These are phyloP conservation scores for Calosoma granatense DNA, from an alignment of 1,140 invertebrate genomes.

Conservation along the genomic window DNA sequence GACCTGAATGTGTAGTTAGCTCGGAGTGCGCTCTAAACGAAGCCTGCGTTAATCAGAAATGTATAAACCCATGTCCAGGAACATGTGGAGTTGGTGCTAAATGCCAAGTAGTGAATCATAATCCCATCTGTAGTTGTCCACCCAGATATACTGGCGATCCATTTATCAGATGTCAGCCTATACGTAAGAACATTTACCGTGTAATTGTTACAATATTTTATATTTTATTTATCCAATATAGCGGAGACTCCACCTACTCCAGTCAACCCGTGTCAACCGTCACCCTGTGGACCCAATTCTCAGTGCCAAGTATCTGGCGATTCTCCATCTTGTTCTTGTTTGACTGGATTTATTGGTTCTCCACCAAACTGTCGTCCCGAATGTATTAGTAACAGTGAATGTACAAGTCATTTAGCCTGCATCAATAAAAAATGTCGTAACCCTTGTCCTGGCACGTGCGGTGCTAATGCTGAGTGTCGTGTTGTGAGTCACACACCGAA, in stretches of 20 bases:
- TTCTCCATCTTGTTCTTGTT: slow-evolving; percentile 55
- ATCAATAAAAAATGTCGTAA: slow-evolving; percentile 59
- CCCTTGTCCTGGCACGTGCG: slow-evolving; percentile 64
- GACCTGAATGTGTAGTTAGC: slow-evolving; percentile 51
- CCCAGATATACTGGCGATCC: slow-evolving; percentile 45
- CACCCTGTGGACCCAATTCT: slow-evolving; percentile 57
- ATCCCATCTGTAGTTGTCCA: slow-evolving; percentile 46
- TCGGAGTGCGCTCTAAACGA: slow-evolving; percentile 45
- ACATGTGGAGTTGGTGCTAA: slow-evolving; percentile 49
- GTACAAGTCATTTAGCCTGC: slow-evolving; percentile 57
- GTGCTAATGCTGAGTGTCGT: slow-evolving; percentile 56
- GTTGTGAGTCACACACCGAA: slow-evolving; percentile 61
- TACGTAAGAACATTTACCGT: slow-evolving; percentile 32
- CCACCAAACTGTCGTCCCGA: slow-evolving; percentile 66
- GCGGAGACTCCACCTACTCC: slow-evolving; percentile 27
- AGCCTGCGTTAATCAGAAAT: slow-evolving; percentile 54
- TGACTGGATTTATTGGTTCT: slow-evolving; percentile 56
- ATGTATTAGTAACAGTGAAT: slow-evolving; percentile 65
- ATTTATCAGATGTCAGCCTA: slow-evolving; percentile 39
- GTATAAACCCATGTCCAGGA: slow-evolving; percentile 50
- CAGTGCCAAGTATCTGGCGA: slow-evolving; percentile 49
- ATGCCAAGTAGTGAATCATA: slow-evolving; percentile 52
- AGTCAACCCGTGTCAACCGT: slow-evolving; percentile 46
- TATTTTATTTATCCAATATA: slow-evolving; percentile 20
- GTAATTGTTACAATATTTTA: slow-evolving; percentile 10